phyloP scores from a whole-genome alignment of 2,113 vertebrate species.

The Hymenochirus boettgeri region DNA sequence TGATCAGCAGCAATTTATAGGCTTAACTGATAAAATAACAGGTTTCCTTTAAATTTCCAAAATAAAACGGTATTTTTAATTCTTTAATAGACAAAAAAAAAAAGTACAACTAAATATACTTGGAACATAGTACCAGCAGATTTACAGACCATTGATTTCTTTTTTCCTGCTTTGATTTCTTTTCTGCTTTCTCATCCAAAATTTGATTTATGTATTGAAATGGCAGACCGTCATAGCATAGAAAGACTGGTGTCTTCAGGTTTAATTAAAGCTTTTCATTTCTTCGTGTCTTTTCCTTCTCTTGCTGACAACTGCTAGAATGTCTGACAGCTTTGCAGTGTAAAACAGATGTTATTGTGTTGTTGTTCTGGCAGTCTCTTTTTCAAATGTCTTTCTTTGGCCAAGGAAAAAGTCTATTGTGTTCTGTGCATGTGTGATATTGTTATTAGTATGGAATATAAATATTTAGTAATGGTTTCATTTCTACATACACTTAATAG shows the following conservation, averaged over 20 bases:
- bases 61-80: no score
- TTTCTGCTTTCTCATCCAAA: not conserved
- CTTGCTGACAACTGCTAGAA: conserved; percentile 30
- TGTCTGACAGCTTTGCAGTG: conserved; percentile 29
- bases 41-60: no score
- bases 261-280: conserved; percentile 35
- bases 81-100: no score
- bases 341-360: conserved; percentile 41
- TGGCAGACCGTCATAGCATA: conserved; percentile 15
- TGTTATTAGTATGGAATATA: no score
- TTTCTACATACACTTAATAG: no score
- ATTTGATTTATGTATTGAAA: not conserved
- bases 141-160: not conserved
- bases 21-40: no score
- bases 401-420: no score
- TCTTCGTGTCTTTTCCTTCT: conserved; percentile 19
- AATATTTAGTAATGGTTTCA: no score
- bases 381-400: conserved; percentile 24
- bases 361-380: conserved; percentile 31
- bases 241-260: conserved; percentile 17
- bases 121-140: no score
- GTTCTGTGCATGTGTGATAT: no score
- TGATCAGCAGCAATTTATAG: no score
- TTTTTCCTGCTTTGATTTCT: not conserved
- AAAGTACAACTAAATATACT: no score